Conservation (phyloP, 2,113 vertebrate species). For the Centropus bengalensis region DNA sequence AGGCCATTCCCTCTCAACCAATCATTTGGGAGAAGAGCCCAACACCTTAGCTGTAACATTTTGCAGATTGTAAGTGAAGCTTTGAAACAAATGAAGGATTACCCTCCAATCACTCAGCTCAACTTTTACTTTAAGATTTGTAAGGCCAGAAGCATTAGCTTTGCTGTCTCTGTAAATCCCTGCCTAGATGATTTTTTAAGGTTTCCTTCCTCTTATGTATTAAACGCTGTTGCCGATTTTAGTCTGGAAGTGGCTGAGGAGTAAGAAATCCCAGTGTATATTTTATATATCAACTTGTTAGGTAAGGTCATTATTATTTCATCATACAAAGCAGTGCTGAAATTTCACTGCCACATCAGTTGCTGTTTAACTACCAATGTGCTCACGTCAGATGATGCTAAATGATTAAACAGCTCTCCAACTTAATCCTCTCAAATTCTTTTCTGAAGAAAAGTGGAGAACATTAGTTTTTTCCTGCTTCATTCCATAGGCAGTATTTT, state of each 20-base stretch:
- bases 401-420: constrained; percentile 17
- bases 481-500: rapidly evolving
- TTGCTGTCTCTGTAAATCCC: background rate
- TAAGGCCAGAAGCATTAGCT: background rate
- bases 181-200: background rate
- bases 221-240: background rate
- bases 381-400: background rate
- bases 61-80: background rate
- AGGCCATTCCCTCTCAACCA: no score
- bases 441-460: background rate
- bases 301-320: constrained; percentile 58
- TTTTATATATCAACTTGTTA: constrained; percentile 53
- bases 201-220: background rate
- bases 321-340: constrained; percentile 10
- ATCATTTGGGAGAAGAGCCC: no score
- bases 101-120: background rate
- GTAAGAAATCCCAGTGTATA: constrained; percentile 46
- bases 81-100: background rate
- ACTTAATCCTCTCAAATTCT: background rate
- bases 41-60: no score
- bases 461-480: background rate
- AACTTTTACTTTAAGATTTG: background rate
- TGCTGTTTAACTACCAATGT: background rate
- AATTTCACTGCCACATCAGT: background rate
- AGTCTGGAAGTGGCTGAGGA: background rate